phyloP scores from a whole-genome alignment of 2,888 invertebrate genomes.

The Tiliacea citrago region DNA sequence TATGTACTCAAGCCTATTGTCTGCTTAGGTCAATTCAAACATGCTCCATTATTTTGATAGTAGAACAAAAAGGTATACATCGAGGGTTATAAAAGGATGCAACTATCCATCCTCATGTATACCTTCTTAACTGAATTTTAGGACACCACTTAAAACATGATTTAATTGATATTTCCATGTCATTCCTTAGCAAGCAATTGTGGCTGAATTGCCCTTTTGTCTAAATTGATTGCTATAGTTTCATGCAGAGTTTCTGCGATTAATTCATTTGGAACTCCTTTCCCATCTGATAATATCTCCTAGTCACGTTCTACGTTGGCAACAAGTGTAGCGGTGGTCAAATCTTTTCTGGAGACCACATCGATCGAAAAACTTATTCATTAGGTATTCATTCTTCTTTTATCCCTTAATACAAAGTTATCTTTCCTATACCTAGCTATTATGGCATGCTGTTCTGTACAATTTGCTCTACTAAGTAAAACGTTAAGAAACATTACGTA shows the following conservation, averaged over 20 bases:
- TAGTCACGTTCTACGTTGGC: conserved; percentile 10
- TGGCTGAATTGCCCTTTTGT: no score
- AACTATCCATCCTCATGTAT: no score
- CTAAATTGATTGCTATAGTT: not conserved
- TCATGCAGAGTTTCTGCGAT: not conserved
- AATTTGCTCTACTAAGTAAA: conserved; percentile 10
- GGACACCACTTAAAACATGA: not conserved
- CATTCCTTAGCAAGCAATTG: not conserved
- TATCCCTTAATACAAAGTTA: not conserved
- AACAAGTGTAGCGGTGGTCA: not conserved
- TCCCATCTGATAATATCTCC: not conserved
- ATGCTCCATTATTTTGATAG: not conserved
- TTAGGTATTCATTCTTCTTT: not conserved
- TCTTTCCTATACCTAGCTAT: not conserved
- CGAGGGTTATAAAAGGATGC: no score
- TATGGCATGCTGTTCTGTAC: not conserved
- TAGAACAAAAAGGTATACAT: not conserved
- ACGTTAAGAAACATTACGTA: not conserved
- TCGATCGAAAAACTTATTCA: not conserved
- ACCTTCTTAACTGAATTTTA: not conserved
- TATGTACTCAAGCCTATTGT: no score
- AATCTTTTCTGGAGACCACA: not conserved
- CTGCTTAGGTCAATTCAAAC: no score
- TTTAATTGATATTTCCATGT: not conserved
- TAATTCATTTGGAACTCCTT: not conserved